These are phyloP conservation scores for Callopanchax toddi DNA, from an alignment of 2,113 vertebrate genomes.

Conservation along the genomic window DNA sequence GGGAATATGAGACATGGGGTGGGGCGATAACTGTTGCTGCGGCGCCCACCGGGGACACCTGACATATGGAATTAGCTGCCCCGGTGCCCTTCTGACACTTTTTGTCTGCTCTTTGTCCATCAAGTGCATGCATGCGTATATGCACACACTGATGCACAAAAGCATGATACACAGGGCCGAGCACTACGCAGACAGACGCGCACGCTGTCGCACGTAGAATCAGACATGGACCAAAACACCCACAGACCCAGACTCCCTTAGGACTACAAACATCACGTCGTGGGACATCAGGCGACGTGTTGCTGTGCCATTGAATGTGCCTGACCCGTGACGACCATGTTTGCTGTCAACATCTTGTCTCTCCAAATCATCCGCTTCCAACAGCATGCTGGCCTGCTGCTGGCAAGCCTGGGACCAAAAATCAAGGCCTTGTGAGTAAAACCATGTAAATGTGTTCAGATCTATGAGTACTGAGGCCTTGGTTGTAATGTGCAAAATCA, in stretches of 20 bases:
- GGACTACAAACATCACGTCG: constrained; percentile 63
- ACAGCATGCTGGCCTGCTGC: constrained; percentile 17
- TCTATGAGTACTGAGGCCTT: background rate
- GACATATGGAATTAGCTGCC: constrained; percentile 66
- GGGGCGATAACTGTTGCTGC: constrained; percentile 50
- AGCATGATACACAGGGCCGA: constrained; percentile 4
- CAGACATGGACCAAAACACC: constrained; percentile 36
- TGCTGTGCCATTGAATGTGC: constrained; percentile 44
- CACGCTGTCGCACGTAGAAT: constrained; percentile 24
- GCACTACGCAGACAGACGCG: constrained; percentile 13
- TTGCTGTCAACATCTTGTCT: constrained; percentile 67
- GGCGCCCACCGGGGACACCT: constrained; percentile 53
- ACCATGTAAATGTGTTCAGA: background rate
- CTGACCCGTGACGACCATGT: constrained; percentile 55
- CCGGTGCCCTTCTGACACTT: constrained; percentile 47
- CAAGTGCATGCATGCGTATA: constrained; percentile 11
- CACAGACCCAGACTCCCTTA: constrained; percentile 38
- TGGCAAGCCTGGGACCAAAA: background rate
- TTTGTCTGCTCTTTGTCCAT: constrained; percentile 60
- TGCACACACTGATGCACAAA: constrained; percentile 2
- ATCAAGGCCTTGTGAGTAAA: background rate
- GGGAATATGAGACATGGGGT: background rate
- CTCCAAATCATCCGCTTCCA: constrained; percentile 48
- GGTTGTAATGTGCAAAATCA: background rate
- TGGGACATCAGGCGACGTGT: constrained; percentile 55